These are phyloP conservation scores for Andrena minutula DNA, from an alignment of 2,888 invertebrate genomes.

Conservation along the genomic window DNA sequence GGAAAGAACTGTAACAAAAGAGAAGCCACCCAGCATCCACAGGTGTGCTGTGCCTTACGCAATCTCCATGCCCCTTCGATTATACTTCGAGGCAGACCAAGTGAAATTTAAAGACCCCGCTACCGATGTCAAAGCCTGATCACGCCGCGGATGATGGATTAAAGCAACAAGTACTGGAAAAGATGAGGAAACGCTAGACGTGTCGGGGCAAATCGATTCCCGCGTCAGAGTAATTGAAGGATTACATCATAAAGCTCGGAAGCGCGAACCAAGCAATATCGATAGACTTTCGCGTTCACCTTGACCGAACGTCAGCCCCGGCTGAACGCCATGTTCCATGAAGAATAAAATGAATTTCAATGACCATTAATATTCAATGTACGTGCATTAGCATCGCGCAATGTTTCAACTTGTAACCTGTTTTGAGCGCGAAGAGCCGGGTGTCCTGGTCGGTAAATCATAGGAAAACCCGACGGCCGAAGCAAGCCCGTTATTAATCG, in stretches of 20 bases:
- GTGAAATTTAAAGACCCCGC: neutral
- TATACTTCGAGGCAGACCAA: neutral
- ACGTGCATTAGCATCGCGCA: constrained; percentile 50
- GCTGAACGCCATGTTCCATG: neutral
- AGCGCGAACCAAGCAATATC: constrained; percentile 1
- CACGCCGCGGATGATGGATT: constrained; percentile 16
- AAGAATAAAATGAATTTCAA: constrained; percentile 35
- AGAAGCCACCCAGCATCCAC: constrained; percentile 28
- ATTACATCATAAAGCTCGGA: constrained; percentile 1
- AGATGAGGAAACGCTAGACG: neutral
- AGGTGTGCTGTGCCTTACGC: constrained; percentile 24
- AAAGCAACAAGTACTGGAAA: neutral
- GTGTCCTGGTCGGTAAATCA: constrained; percentile 49
- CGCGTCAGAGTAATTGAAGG: constrained; percentile 36
- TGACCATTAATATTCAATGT: constrained; percentile 56
- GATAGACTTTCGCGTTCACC: constrained; percentile 1
- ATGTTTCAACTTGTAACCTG: constrained; percentile 58
- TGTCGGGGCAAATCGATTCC: constrained; percentile 5
- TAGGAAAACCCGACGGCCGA: constrained; percentile 35
- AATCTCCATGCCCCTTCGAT: neutral
- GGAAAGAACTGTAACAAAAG: neutral
- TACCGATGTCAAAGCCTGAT: neutral
- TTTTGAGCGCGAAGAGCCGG: constrained; percentile 40
- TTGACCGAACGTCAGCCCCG: neutral
- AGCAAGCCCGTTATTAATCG: constrained; percentile 54